Evolutionary conservation across 2,888 invertebrate genomes (phyloP), one percentile per base, ranked within the genome.

Genomic region (Lymantria dispar): DNA sequence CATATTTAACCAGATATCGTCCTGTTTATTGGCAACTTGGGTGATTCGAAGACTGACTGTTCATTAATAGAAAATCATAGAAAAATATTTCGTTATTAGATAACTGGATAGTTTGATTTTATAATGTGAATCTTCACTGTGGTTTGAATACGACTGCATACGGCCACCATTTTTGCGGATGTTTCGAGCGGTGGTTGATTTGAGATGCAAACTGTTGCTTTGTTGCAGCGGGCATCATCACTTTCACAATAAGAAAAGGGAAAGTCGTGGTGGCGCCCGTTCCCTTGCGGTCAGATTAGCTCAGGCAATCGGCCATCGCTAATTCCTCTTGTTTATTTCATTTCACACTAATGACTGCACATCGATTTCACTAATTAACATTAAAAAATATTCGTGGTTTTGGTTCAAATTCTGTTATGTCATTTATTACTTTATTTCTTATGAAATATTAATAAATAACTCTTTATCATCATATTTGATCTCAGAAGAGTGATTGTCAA

Each of bases 161-260:
- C 61, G 65, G 64, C 63, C 60, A 48, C 45, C 52, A 56, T 64
- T 63, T 62, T 62, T 64, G 59, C 57, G 58, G 63, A 70, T 72
- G 64, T 68, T 69, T 72, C 66, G 63, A 68, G 71, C 64, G 49
- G 64, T 68, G 64, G 77, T 72, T 77, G 72, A 75, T 77, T 78
- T 80, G 70, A 74, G 79, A 83, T 85, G 81, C 78, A 76, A 78
- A 77, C 74, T 71, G 75, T 78, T 76, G 76, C 79, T 80, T 79
- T 80, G 82, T 87, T 83, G 79, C 78, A 82, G 71, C 78, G 76
- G 76, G 79, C 81, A 86, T 89, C 87, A 87, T 87, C 89, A 85
- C 90, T 91, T 91, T 90, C 90, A 86, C 90, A 78, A 85, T 78
- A 84, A 83, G 83, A 87, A 89, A 90, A 88, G 87, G 86, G 90